A percentile compares a stretch with the other conserved stretches of the same genome.
phyloP scores from a whole-genome alignment of 2,113 vertebrate species.

The Merops nubicus region DNA sequence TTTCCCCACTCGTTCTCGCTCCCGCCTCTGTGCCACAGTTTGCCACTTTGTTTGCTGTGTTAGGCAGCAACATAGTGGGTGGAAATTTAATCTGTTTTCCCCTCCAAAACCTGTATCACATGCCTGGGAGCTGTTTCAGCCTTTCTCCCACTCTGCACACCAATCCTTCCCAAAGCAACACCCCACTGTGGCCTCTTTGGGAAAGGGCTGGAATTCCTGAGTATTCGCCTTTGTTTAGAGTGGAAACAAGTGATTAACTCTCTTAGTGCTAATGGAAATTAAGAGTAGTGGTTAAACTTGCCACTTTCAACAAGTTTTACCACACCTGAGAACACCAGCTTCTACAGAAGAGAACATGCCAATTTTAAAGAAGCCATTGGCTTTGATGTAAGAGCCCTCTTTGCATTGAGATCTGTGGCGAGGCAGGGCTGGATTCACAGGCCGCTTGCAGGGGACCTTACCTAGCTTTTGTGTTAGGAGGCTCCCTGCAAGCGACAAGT shows the following conservation, averaged over 20 bases:
- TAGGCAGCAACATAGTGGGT: rapidly evolving
- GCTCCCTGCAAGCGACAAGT: not conserved
- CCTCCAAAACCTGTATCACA: not conserved
- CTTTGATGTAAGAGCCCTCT: not conserved
- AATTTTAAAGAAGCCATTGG: not conserved
- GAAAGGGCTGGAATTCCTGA: slow-evolving; percentile 18
- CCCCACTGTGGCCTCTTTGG: not conserved
- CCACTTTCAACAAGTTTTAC: slow-evolving; percentile 25
- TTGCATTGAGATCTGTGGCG: not conserved
- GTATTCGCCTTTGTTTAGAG: slow-evolving; percentile 41
- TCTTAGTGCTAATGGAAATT: slow-evolving; percentile 50
- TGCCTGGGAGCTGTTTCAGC: not conserved
- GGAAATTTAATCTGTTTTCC: not conserved
- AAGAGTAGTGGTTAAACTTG: slow-evolving; percentile 16
- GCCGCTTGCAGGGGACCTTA: not conserved
- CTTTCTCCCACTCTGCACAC: not conserved
- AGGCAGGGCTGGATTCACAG: not conserved
- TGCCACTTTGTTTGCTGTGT: not conserved
- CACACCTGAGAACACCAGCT: not conserved
- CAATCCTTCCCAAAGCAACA: not conserved
- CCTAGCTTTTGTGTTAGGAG: not conserved
- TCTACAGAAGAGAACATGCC: not conserved
- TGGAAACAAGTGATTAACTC: slow-evolving; percentile 50
- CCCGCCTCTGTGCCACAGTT: not conserved
- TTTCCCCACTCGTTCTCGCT: not conserved